Percentiles rank a stretch among this genome's conserved stretches.
Evolutionary conservation across 2,797 vertebrate species (phyloP).

Genomic region (Onychomys leucogaster): DNA sequence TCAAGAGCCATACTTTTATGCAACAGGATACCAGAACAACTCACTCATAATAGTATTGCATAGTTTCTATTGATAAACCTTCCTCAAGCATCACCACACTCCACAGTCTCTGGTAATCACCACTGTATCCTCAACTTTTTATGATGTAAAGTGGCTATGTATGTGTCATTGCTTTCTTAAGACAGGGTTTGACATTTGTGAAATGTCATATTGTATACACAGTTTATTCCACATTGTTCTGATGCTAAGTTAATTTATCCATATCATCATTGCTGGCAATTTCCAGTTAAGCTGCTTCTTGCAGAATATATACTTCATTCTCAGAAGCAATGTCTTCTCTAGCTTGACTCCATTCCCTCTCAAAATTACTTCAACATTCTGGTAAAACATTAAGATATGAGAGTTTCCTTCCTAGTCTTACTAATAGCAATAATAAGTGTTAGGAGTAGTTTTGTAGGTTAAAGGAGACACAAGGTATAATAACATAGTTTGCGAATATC

Average conservation of each 20-base stretch:
- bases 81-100: background rate
- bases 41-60: background rate
- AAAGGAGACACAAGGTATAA: background rate
- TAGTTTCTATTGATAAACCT: background rate
- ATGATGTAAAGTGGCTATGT: background rate
- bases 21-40: background rate
- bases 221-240: background rate
- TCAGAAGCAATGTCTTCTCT: background rate
- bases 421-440: background rate
- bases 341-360: background rate
- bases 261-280: background rate
- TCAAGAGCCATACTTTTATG: background rate
- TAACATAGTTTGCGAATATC: background rate
- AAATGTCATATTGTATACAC: background rate
- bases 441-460: background rate
- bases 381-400: background rate
- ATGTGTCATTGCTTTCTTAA: background rate
- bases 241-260: background rate
- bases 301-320: background rate
- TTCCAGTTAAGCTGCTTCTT: background rate
- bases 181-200: background rate
- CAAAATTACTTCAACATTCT: background rate
- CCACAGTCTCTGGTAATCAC: too few species aligned
- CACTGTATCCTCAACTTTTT: background rate
- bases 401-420: background rate